Evolutionary conservation across 2,113 vertebrate genomes (phyloP).

Genomic region (Eulemur rufifrons): DNA sequence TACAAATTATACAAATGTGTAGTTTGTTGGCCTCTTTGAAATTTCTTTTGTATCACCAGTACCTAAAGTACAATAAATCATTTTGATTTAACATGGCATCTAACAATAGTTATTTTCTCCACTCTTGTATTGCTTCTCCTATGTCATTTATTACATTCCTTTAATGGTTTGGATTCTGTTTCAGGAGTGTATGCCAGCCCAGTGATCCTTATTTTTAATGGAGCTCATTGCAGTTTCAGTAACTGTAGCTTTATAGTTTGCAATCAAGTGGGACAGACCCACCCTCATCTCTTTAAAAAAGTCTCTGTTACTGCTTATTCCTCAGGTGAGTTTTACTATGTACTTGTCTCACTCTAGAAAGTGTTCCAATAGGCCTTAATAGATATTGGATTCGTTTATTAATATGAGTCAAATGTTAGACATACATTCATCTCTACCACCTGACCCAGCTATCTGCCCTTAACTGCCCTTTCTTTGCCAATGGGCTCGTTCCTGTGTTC

Average conservation of each 20-base stretch:
- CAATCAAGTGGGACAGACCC: not conserved
- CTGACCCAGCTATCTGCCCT: not conserved
- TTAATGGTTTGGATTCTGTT: conserved; percentile 6
- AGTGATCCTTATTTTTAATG: not conserved
- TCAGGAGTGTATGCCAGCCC: not conserved
- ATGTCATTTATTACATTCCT: not conserved
- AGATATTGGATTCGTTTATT: not conserved
- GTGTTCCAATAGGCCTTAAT: not conserved
- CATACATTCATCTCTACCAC: not conserved
- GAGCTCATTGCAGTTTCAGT: not conserved
- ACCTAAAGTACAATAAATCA: not conserved
- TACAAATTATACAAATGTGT: not conserved
- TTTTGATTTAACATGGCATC: conserved; percentile 15
- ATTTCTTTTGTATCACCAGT: conserved; percentile 1
- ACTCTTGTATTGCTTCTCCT: not conserved
- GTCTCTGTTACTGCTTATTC: not conserved
- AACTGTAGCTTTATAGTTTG: not conserved
- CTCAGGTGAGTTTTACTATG: not conserved
- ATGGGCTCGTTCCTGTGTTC: not conserved
- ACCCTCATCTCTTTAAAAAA: not conserved
- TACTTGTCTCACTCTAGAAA: not conserved
- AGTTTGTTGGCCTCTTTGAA: conserved; percentile 8
- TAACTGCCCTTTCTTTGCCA: not conserved
- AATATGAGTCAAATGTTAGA: not conserved
- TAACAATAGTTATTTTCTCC: not conserved